Evolutionary conservation across 1,140 invertebrate species (phyloP), one percentile per base, ranked within the genome.

Genomic region (Euwallacea similis): DNA sequence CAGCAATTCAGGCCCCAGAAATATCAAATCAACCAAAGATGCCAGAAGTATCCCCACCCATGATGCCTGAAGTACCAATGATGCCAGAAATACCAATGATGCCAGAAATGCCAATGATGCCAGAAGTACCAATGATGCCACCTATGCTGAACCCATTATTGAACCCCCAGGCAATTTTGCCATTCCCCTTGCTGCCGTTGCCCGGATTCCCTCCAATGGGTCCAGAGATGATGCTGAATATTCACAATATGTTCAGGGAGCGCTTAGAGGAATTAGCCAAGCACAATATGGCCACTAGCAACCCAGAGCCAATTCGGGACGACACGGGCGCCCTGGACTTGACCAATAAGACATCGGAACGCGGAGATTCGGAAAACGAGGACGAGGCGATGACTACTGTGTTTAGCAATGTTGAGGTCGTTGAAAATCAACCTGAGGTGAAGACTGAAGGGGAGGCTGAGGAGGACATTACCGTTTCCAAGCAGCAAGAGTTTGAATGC

Each of bases 401-500:
- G 21, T 86, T 73, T 50, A 59, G 46, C 42, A 78, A 76, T 61
- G 75, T 76, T 7, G 72, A 76, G 47, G 76, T 75, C 16, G 73
- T 76, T 9, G 47, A 75, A 44, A 56, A 73, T 58, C 16, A 43
- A 7, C 65, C n/a, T 10, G 55, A 58, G 21, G 6, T 13, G 16
- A 21, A 58, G 21, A 58, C 4, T n/a, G 42, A 41, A 70, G 54
- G 44, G 56, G 55, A 76, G 74, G 67, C 56, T 54, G 72, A 66
- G 33, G 64, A 7, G 56, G 73, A 41, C 69, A 72, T 53, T 44
- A 83, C 47, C 11, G 16, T 8, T 56, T 15, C 11, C 9, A 56
- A 9, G 16, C 9, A n/a, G 8, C 11, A n/a, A 3, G 79, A 81
- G 8, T 90, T 90, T 77, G 86, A 87, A 66, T 99, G 97, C 79